Base-by-base conservation (phyloP, 2,113 vertebrate genomes). In the Synchiropus splendidus region DNA sequence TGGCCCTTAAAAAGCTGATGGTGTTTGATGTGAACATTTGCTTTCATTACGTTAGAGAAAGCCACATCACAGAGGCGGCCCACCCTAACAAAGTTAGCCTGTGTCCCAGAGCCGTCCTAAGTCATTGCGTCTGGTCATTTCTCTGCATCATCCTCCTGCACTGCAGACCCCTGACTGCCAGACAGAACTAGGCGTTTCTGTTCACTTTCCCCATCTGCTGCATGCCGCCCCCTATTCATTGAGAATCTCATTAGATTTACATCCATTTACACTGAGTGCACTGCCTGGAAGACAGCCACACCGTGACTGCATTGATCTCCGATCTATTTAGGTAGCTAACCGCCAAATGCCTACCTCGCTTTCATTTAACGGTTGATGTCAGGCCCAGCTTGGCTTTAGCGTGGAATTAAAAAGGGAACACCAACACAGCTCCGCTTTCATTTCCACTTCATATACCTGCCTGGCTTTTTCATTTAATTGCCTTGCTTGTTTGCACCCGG, bases 211-310 rank as follows among this genome's bases (percentile, higher is more conserved):
- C 48, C 5, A 27, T 51, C 36, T 53, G 48, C 42, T 13, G 12
- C 12, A 39, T 53, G 21, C 45, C 21, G 55, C 47, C 45, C 16
- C 10, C 33, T 48, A 30, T 30, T 67, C 63, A 38, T 12, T 48
- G 61, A 54, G 55, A 39, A 56, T 71, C 68, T 65, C 64, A 64
- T 73, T 77, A 67, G 54, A 63, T 74, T 45, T 64, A 44, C 52
- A 55, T 71, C 50, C 58, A 72, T 74, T 75, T 72, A 48, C 44
- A 51, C 41, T 45, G 60, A 67, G 54, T 67, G 52, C 65, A 40
- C 44, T 61, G 51, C 46, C 56, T 72, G 67, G 62, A 67, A 60
- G 16, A 52, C 32, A 39, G 50, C 42, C 50, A 45, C 36, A 2
- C 33, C 36, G 37, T 36, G 58, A 51, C 57, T 12, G 16, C 53